phyloP scores from a whole-genome alignment of 2,797 vertebrate genomes.

The Ataeniobius toweri region DNA sequence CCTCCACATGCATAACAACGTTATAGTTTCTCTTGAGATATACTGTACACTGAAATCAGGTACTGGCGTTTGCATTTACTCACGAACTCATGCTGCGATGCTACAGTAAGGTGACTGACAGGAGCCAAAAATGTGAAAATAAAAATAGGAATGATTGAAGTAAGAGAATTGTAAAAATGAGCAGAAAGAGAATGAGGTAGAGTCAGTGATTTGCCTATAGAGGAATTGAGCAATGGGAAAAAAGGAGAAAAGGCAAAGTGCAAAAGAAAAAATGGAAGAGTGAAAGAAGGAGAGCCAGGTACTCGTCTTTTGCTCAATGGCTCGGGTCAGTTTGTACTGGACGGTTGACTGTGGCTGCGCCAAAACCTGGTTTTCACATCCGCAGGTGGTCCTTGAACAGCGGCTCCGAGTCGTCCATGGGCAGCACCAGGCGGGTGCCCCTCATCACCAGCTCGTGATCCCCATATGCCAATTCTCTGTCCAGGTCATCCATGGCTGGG shows the following conservation, averaged over 20 bases:
- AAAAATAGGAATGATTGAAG: slow-evolving; percentile 47
- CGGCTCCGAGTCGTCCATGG: slow-evolving; percentile 95
- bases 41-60: slow-evolving; percentile 63
- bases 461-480: slow-evolving; percentile 87
- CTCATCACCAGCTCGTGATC: slow-evolving; percentile 94
- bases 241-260: slow-evolving; percentile 17
- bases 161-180: slow-evolving; percentile 48
- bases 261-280: slow-evolving; percentile 4
- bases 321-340: slow-evolving; percentile 44
- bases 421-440: slow-evolving; percentile 92
- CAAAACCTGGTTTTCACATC: slow-evolving; percentile 49
- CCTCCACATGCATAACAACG: slow-evolving; percentile 73
- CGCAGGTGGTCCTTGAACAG: slow-evolving; percentile 79
- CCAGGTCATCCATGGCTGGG: slow-evolving; percentile 83
- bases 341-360: slow-evolving; percentile 22
- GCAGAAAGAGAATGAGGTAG: slow-evolving; percentile 77
- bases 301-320: slow-evolving; percentile 52
- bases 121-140: slow-evolving; percentile 39
- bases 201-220: slow-evolving; percentile 62
- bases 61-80: slow-evolving; percentile 57
- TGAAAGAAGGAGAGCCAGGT: slow-evolving; percentile 40
- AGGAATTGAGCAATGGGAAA: slow-evolving; percentile 32
- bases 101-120: slow-evolving; percentile 60
- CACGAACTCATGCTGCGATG: slow-evolving; percentile 73
- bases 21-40: slow-evolving; percentile 68